Evolutionary conservation across 2,888 invertebrate genomes (phyloP).

Genomic region (Falcaria lacertinaria): DNA sequence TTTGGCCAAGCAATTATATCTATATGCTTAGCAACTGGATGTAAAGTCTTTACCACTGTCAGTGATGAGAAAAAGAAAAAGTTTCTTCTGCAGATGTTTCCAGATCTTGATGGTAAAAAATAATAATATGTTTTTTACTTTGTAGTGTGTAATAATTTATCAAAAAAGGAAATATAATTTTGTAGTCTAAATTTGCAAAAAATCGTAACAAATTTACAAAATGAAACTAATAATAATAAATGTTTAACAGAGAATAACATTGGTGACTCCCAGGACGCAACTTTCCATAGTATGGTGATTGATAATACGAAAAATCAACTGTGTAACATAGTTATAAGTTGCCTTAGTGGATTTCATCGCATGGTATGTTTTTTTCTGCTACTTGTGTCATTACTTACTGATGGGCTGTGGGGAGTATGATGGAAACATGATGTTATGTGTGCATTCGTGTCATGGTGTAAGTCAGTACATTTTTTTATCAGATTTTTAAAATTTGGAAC

Average conservation of each 20-base stretch:
- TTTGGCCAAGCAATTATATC: conserved; percentile 17
- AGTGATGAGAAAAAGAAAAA: conserved; percentile 8
- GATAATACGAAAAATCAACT: not conserved
- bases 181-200: no score
- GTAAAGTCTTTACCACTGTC: conserved; percentile 14
- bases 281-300: not conserved
- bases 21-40: conserved; percentile 7
- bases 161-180: no score
- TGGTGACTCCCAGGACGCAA: conserved; percentile 1
- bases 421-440: no score
- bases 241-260: conserved; percentile 6
- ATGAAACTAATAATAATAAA: no score
- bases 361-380: conserved; percentile 8
- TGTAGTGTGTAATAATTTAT: no score
- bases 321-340: conserved; percentile 5
- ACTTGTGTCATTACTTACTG: no score
- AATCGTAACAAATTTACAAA: no score
- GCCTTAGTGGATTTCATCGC: conserved; percentile 5
- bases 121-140: not conserved
- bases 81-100: conserved; percentile 4
- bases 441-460: no score
- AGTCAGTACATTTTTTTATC: no score
- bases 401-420: no score
- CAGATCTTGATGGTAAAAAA: conserved; percentile 8
- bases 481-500: no score